Evolutionary conservation across 2,113 vertebrate species (phyloP).

Genomic region (Sander lucioperca): DNA sequence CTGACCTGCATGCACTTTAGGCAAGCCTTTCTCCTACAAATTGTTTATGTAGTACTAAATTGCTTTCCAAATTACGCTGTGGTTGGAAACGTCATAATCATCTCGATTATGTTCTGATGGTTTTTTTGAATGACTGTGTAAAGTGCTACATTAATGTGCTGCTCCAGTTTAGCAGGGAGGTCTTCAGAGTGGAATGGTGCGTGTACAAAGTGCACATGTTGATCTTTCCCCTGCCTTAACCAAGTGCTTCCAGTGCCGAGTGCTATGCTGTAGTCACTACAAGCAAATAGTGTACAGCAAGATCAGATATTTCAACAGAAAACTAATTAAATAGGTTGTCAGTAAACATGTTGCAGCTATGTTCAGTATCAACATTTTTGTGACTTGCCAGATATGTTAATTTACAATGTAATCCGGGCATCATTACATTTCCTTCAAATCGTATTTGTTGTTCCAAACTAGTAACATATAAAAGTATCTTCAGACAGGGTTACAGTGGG

Average conservation of each 20-base stretch:
- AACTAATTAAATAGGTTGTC: background rate
- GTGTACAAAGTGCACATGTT: background rate
- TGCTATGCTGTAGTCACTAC: background rate
- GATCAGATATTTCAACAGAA: background rate
- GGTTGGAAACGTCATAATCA: background rate
- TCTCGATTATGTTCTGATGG: background rate
- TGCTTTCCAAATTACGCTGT: background rate
- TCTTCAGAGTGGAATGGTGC: background rate
- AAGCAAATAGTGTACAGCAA: background rate
- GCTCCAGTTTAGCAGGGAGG: background rate
- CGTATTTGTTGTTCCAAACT: background rate
- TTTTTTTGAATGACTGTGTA: background rate
- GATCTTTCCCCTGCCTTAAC: too few relatives aligned
- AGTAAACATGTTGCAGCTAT: too few relatives aligned
- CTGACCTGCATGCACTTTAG: background rate
- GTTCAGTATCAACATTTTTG: background rate
- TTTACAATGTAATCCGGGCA: too few relatives aligned
- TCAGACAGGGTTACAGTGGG: background rate
- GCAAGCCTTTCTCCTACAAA: background rate
- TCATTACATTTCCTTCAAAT: background rate
- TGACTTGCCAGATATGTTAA: background rate
- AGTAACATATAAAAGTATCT: background rate
- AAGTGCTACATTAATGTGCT: background rate
- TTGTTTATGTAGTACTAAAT: background rate
- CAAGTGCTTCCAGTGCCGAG: too few relatives aligned